These are phyloP conservation scores for Atrichornis clamosus DNA, from an alignment of 2,113 vertebrate species.

Conservation along the genomic window DNA sequence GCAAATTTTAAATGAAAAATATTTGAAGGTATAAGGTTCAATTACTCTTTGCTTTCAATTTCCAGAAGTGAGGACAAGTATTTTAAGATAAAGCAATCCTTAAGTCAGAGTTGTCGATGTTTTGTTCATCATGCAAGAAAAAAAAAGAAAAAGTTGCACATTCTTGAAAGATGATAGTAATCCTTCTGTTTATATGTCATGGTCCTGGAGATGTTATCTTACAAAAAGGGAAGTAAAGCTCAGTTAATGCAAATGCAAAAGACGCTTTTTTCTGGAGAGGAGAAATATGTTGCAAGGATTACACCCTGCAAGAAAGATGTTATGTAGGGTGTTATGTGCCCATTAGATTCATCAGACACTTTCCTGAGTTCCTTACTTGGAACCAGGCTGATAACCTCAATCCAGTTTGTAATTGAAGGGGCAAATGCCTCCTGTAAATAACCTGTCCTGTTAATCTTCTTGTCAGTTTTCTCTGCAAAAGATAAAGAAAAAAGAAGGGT, in stretches of 20 bases:
- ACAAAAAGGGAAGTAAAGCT: not conserved
- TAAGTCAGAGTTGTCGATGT: not conserved
- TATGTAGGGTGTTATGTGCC: not conserved
- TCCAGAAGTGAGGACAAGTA: not conserved
- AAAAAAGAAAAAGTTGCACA: not conserved
- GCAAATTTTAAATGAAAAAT: not conserved
- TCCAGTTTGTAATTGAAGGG: not conserved
- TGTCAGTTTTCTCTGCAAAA: not conserved
- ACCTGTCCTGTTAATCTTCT: not conserved
- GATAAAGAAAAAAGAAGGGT: not conserved
- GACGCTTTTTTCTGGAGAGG: not conserved
- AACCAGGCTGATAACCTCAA: not conserved
- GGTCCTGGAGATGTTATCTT: not conserved
- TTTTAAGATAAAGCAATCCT: not conserved
- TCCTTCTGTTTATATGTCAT: not conserved
- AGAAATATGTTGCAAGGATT: not conserved
- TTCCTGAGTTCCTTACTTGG: accelerated
- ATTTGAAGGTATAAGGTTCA: not conserved
- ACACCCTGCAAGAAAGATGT: not conserved
- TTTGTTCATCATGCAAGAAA: not conserved
- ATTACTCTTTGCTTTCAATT: not conserved
- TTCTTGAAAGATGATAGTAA: not conserved
- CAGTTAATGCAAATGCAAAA: not conserved
- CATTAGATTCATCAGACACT: not conserved
- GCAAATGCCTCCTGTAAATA: not conserved